Evolutionary conservation across 2,113 vertebrate genomes (phyloP), one percentile per base, ranked within the genome.

Genomic region (Chinchilla lanigera): DNA sequence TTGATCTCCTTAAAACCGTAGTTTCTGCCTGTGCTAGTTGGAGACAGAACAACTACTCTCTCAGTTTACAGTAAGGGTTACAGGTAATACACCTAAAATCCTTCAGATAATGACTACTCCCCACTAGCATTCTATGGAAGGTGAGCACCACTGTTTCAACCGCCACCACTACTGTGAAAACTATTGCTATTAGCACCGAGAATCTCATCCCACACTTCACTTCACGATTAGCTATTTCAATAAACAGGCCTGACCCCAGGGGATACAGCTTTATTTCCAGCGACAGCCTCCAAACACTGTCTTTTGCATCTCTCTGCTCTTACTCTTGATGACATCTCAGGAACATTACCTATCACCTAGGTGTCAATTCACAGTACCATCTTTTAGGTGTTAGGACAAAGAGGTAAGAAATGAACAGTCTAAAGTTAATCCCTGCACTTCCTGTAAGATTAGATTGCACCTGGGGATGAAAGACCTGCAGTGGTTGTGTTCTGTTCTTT

Each of bases 101-200:
- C 33, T 5, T 5, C 19, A 5, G 14, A 30, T 19, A 60, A 30
- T 8, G 28, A 65, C 30, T 54, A 35, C 41, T 47, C 5, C 20
- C 12, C 4, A 28, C 17, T 4, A 38, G 28, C 16, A 19, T 22
- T 81, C 80, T 54, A 13, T 61, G 26, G 41, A 33, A 30, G 63
- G 24, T 9, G 3, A 41, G 24, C 17, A 1, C 28, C n/a, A 12
- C 20, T 26, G 6, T 47, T 33, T 78, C 24, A 6, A 35, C 58
- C 1, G 30, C 17, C 7, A 5, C 20, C 12, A 6, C 26, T 35
- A 19, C 47, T 28, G 13, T 0, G 9, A n/a, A 24, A 38, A 47
- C 44, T 19, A 3, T 22, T 83, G 20, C 16, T 60, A 30, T n/a
- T 10, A 2, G 26, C 24, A 89, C 47, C 19, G 26, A 4, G 19